Conservation (phyloP, 1,140 invertebrate genomes). For the Drosophila melanica region DNA sequence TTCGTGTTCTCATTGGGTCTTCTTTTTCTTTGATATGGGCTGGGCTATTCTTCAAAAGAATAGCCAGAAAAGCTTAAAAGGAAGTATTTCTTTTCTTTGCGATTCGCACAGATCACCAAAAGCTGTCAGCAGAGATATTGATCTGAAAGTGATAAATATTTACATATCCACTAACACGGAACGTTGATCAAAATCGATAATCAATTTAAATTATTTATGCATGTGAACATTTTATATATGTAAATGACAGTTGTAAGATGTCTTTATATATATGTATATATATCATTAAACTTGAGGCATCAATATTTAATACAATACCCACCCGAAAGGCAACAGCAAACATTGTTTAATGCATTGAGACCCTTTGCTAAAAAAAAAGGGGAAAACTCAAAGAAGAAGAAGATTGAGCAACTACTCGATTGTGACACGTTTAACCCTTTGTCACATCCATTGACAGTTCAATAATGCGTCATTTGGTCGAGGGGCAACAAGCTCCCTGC, state of each 20-base stretch:
- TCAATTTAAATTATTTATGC: conserved; percentile 32
- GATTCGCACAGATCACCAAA: background rate
- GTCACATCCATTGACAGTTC: conserved; percentile 80
- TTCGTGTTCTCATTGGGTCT: conserved; percentile 36
- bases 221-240: conserved; percentile 15
- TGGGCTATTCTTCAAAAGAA: conserved; percentile 13
- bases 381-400: conserved; percentile 33
- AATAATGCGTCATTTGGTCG: conserved; percentile 77
- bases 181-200: conserved; percentile 1
- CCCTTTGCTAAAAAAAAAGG: conserved; percentile 13
- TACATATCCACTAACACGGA: too few relatives aligned
- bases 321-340: conserved; percentile 17
- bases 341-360: conserved; percentile 14
- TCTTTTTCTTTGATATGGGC: conserved; percentile 1
- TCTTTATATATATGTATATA: background rate
- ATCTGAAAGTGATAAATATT: too few relatives aligned
- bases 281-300: conserved; percentile 4
- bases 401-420: conserved; percentile 61
- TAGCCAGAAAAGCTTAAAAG: background rate
- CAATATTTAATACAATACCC: conserved; percentile 25
- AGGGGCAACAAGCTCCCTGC: conserved; percentile 16
- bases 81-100: too few relatives aligned
- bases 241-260: conserved; percentile 17
- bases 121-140: background rate
- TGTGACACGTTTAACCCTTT: conserved; percentile 77